Percentiles rank a stretch among this genome's conserved stretches.
Evolutionary conservation across 2,888 invertebrate species (phyloP).

Genomic region (Yponomeuta sedellus): DNA sequence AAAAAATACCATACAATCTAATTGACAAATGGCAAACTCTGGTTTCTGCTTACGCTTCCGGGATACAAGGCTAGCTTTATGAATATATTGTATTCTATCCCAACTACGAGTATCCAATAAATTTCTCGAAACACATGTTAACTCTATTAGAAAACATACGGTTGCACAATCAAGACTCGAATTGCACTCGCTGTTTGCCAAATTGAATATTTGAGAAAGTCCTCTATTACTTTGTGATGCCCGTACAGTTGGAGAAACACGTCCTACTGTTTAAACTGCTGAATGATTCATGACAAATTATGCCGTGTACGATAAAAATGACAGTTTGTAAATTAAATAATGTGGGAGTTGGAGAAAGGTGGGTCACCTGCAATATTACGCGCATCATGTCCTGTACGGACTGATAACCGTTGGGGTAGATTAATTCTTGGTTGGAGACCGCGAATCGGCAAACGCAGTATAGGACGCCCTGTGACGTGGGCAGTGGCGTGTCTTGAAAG

Average conservation of each 20-base stretch:
- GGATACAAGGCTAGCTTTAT: too few relatives aligned
- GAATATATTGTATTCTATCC: not conserved
- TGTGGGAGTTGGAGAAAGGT: too few relatives aligned
- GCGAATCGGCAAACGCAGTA: too few relatives aligned
- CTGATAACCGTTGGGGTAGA: too few relatives aligned
- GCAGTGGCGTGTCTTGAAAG: too few relatives aligned
- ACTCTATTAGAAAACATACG: not conserved
- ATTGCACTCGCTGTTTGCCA: not conserved
- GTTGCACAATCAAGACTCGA: not conserved
- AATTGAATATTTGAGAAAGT: constrained; percentile 2
- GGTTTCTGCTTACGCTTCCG: too few relatives aligned
- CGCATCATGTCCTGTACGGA: too few relatives aligned
- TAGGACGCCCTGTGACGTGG: too few relatives aligned
- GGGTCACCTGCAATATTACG: too few relatives aligned
- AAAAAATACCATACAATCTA: too few relatives aligned
- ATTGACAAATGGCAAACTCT: too few relatives aligned
- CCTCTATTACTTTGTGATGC: not conserved
- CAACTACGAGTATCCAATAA: not conserved
- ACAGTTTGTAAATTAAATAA: not conserved
- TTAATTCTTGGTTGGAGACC: too few relatives aligned
- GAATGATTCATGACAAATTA: not conserved
- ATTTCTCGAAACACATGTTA: not conserved
- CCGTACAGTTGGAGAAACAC: not conserved
- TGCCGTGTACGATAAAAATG: not conserved
- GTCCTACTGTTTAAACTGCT: not conserved